A percentile compares a stretch with the other conserved stretches of the same genome.
These are phyloP conservation scores for Indri indri DNA, from an alignment of 2,113 vertebrate species.

Conservation along the genomic window DNA sequence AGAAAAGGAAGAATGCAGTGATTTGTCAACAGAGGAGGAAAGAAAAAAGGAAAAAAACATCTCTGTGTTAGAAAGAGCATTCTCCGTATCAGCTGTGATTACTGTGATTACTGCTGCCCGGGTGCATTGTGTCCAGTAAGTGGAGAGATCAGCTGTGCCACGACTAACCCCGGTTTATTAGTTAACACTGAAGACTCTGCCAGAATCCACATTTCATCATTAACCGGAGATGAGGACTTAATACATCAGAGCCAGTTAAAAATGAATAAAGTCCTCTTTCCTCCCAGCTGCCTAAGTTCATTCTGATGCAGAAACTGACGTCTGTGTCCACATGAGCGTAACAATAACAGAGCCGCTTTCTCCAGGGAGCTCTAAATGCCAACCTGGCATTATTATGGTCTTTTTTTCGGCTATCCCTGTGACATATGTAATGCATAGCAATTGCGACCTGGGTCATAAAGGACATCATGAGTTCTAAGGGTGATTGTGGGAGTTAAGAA, in stretches of 20 bases:
- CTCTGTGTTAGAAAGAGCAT: neutral
- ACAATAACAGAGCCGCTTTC: neutral
- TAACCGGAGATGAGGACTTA: neutral
- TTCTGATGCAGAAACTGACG: neutral
- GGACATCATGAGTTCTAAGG: neutral
- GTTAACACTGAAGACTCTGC: neutral
- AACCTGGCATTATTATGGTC: neutral
- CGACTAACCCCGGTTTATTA: slow-evolving; percentile 25
- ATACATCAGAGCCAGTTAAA: neutral
- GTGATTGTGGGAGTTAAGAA: neutral
- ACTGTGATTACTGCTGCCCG: neutral
- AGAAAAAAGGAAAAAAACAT: too few relatives aligned
- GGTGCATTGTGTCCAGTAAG: neutral
- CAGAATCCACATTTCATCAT: neutral
- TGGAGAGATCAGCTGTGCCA: neutral
- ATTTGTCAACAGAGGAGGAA: neutral
- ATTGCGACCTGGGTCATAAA: neutral
- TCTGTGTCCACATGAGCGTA: neutral
- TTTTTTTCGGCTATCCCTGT: neutral
- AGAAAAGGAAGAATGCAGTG: neutral
- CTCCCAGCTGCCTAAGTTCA: neutral
- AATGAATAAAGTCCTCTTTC: neutral
- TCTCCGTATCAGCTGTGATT: neutral
- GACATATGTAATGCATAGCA: neutral
- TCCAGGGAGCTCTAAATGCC: neutral